Base-by-base conservation (phyloP, 2,113 vertebrate species). In the Engraulis encrasicolus region DNA sequence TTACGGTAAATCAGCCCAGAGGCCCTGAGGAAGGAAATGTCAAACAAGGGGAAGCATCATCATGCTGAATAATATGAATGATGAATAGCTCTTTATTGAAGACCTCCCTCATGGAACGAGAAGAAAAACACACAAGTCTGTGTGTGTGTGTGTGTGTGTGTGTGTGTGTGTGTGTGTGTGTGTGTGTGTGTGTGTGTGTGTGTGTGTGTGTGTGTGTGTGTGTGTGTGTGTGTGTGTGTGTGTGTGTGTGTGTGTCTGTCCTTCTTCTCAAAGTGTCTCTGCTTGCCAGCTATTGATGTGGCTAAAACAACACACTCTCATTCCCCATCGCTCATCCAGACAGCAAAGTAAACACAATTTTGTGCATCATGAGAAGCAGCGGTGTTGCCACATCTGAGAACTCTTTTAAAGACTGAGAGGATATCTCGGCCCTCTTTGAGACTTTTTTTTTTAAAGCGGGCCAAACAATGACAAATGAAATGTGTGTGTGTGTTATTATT, bases 101-200 rank as follows among this genome's bases (percentile, higher is more conserved):
- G 27, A 15, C 12, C 12, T 23, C 31, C 66, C 34, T 74, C 66
- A 74, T 74, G 27, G 66, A 15, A 31, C 27, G 1, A 31, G 23
- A 66, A 27, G 66, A 74, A 74, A 74, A 74, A 74, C 66, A 74
- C 31, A 74, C 66, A 74, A 74, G 34, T n/a, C n/a, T n/a, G n/a
- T n/a, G n/a, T n/a, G n/a, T n/a, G n/a, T n/a, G n/a, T n/a, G n/a
- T n/a, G n/a, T n/a, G n/a, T n/a, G n/a, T n/a, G n/a, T n/a, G n/a
- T n/a, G n/a, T n/a, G n/a, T n/a, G n/a, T n/a, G n/a, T n/a, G n/a
- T n/a, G n/a, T n/a, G n/a, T n/a, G n/a, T n/a, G n/a, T n/a, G n/a
- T n/a, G n/a, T n/a, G n/a, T n/a, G n/a, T n/a, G n/a, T n/a, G n/a
- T n/a, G n/a, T n/a, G n/a, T n/a, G n/a, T n/a, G n/a, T n/a, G n/a